These are phyloP conservation scores for Xestia rhomboidea DNA, from an alignment of 2,888 invertebrate species.

Conservation along the genomic window DNA sequence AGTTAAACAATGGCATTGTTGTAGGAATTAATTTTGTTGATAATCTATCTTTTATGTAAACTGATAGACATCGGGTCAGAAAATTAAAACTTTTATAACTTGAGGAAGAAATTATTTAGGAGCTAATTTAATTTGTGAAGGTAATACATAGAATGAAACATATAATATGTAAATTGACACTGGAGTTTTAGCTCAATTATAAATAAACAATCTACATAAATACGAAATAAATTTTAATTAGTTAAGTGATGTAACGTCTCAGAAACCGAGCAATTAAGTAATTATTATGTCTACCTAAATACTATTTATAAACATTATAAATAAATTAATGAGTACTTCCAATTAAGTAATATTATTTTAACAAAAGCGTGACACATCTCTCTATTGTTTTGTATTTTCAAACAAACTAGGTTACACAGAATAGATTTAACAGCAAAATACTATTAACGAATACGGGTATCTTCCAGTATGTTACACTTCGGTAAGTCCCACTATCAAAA, in stretches of 20 bases:
- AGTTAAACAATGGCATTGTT: conserved; percentile 77
- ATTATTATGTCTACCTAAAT: neutral
- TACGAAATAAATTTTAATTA: neutral
- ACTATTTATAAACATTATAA: neutral
- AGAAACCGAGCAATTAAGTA: neutral
- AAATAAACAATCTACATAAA: neutral
- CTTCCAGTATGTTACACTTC: neutral
- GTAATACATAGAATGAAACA: neutral
- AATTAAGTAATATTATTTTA: conserved; percentile 2
- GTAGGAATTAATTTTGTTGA: conserved; percentile 44
- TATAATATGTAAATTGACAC: neutral
- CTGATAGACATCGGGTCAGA: conserved; percentile 18
- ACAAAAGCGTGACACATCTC: conserved; percentile 1
- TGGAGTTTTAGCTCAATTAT: neutral
- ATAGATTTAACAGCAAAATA: conserved; percentile 4
- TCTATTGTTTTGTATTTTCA: conserved; percentile 8
- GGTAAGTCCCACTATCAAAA: conserved; percentile 15
- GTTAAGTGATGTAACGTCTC: neutral
- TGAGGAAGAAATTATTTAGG: neutral
- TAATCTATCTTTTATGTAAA: conserved; percentile 27
- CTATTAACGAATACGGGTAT: neutral
- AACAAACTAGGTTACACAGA: neutral
- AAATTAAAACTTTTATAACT: conserved; percentile 16
- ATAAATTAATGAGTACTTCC: neutral
- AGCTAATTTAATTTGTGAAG: neutral